Evolutionary conservation across 92 coral and sea anemone genomes (phyloP).

Genomic region (Virgularia gustaviana): DNA sequence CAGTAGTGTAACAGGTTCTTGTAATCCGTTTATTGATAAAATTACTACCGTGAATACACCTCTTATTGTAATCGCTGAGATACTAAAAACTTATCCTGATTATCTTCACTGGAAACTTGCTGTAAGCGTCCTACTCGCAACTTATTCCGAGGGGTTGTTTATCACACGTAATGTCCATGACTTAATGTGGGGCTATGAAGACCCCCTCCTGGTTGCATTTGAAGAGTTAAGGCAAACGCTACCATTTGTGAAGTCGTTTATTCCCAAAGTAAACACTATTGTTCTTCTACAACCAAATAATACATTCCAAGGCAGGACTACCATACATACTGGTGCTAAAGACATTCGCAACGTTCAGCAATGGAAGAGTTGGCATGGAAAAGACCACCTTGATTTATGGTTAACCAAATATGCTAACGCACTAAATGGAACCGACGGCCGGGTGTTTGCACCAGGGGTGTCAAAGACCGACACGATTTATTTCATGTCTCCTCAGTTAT

Average conservation of each 20-base stretch:
- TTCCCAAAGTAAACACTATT: conserved; percentile 56
- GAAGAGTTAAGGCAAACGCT: conserved; percentile 36
- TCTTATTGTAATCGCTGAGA: conserved; percentile 56
- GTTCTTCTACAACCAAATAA: conserved; percentile 60
- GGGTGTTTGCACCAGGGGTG: conserved; percentile 68
- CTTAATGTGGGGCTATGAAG: conserved; percentile 71
- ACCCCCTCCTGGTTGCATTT: too few relatives aligned
- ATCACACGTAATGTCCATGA: conserved; percentile 62
- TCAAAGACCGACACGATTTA: conserved; percentile 46
- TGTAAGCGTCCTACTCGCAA: conserved; percentile 39
- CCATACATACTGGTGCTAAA: conserved; percentile 59
- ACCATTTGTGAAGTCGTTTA: conserved; percentile 22
- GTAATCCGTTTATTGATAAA: conserved; percentile 54
- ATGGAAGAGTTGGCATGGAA: conserved; percentile 70
- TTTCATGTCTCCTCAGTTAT: conserved; percentile 62
- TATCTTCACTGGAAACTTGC: conserved; percentile 32
- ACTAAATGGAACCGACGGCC: conserved; percentile 88
- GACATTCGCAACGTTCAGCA: conserved; percentile 39
- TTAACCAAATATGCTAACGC: conserved; percentile 67
- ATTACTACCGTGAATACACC: conserved; percentile 63
- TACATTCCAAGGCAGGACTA: conserved; percentile 59
- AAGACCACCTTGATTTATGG: conserved; percentile 56
- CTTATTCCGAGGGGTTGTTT: conserved; percentile 52
- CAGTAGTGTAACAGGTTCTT: conserved; percentile 40
- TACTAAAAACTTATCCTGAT: conserved; percentile 49